These are phyloP conservation scores for Hipposideros armiger DNA, from an alignment of 2,113 vertebrate genomes.

Conservation along the genomic window DNA sequence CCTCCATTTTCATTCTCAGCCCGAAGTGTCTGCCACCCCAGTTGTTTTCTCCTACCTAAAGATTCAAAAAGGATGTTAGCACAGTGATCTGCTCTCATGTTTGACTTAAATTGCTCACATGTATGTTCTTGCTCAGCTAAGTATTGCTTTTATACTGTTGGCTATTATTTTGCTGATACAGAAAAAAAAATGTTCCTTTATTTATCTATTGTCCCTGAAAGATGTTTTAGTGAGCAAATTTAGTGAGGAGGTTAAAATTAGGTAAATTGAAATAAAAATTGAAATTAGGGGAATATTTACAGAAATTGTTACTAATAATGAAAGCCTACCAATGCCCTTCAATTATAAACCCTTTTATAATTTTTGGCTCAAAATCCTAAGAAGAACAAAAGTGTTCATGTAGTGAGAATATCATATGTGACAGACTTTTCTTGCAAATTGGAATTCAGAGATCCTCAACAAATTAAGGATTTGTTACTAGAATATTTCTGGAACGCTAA, in stretches of 20 bases:
- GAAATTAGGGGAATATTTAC: not conserved
- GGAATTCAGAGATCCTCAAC: constrained; percentile 31
- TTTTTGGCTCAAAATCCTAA: not conserved
- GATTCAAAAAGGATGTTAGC: constrained; percentile 43
- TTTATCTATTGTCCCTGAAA: not conserved
- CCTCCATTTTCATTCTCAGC: not conserved
- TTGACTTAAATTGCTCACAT: not conserved
- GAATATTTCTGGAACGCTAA: constrained; percentile 55
- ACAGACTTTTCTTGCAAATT: constrained; percentile 61
- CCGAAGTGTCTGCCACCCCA: constrained; percentile 47
- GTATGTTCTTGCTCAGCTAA: constrained; percentile 43
- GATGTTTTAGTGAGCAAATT: not conserved
- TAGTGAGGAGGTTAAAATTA: not conserved
- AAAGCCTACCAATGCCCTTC: constrained; percentile 19
- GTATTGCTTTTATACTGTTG: constrained; percentile 55
- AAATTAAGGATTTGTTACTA: not conserved
- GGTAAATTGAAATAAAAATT: not conserved
- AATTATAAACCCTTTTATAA: not conserved
- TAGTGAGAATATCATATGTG: constrained; percentile 42
- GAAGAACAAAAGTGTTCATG: not conserved
- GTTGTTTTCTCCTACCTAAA: constrained; percentile 63
- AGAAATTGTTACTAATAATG: not conserved
- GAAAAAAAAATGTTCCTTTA: not conserved
- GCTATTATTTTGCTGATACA: constrained; percentile 40
- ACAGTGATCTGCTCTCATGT: constrained; percentile 38